phyloP scores from a whole-genome alignment of 2,888 invertebrate species.

The Cheilosia urbana region DNA sequence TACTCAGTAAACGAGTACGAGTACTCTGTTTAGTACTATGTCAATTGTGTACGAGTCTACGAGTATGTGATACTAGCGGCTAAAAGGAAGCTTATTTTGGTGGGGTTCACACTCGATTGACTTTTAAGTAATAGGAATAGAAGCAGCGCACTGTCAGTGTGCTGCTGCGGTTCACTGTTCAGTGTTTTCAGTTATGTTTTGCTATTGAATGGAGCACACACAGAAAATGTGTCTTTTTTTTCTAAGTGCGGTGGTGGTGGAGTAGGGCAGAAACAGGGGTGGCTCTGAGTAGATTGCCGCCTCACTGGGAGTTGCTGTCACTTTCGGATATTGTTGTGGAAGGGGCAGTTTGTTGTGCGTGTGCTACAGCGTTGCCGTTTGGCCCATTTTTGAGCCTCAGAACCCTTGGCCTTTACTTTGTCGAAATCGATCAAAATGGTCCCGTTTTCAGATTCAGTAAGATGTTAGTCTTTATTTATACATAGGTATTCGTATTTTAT shows the following conservation, averaged over 20 bases:
- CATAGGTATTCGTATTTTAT: too few relatives aligned
- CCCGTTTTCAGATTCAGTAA: too few relatives aligned
- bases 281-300: conserved; percentile 7
- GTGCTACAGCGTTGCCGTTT: too few relatives aligned
- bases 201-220: conserved; percentile 51
- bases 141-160: conserved; percentile 6
- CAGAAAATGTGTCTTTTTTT: conserved; percentile 35
- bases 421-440: too few relatives aligned
- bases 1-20: conserved; percentile 17
- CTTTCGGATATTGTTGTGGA: background rate
- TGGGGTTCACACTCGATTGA: conserved; percentile 74
- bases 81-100: conserved; percentile 72
- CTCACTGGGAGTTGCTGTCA: background rate
- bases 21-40: conserved; percentile 27
- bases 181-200: conserved; percentile 17
- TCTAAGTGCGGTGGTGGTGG: conserved; percentile 51
- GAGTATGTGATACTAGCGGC: conserved; percentile 31
- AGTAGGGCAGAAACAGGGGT: conserved; percentile 55
- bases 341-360: too few relatives aligned
- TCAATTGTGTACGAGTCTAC: background rate
- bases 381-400: too few relatives aligned
- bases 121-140: conserved; percentile 61
- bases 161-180: conserved; percentile 23
- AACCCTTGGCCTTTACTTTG: too few relatives aligned
- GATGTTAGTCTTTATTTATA: too few relatives aligned